Percentiles rank a stretch among this genome's conserved stretches.
phyloP scores from a whole-genome alignment of 2,888 invertebrate genomes.

The Platycheirus albimanus region DNA sequence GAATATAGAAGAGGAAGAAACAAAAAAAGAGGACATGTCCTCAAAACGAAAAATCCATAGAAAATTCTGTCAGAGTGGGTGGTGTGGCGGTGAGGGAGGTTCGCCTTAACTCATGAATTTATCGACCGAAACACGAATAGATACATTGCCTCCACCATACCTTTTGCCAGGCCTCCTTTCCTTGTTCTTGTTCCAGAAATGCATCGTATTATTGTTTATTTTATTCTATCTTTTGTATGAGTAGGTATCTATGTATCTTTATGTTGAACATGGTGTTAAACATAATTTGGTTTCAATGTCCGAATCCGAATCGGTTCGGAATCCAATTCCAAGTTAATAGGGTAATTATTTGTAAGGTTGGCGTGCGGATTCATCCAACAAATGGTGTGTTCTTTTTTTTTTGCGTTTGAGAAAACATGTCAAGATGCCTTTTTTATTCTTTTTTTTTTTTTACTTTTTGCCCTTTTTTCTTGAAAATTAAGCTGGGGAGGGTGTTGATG shows the following conservation, averaged over 20 bases:
- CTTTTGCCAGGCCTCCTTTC: neutral
- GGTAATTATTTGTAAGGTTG: too few species aligned
- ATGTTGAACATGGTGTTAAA: slow-evolving; percentile 49
- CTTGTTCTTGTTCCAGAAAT: too few species aligned
- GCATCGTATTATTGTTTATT: too few species aligned
- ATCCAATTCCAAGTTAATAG: too few species aligned
- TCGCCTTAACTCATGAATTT: neutral
- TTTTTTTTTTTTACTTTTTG: too few species aligned
- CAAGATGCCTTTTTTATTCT: too few species aligned
- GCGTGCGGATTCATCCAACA: neutral
- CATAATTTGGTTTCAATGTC: slow-evolving; percentile 51
- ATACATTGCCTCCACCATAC: too few species aligned
- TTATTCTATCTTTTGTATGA: neutral
- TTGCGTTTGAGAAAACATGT: too few species aligned
- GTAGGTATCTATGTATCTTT: slow-evolving; percentile 20
- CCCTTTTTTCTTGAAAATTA: neutral
- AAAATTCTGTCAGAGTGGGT: neutral
- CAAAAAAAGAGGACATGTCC: slow-evolving; percentile 49
- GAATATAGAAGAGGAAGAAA: neutral
- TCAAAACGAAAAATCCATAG: slow-evolving; percentile 7
- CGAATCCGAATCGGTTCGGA: too few species aligned
- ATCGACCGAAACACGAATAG: neutral
- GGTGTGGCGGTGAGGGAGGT: neutral
- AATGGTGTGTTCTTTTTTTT: neutral
- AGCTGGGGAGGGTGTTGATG: slow-evolving; percentile 16